A percentile compares a stretch with the other conserved stretches of the same genome.
These are phyloP conservation scores for Psylliodes chrysocephalus DNA, from an alignment of 2,888 invertebrate species.

Conservation along the genomic window DNA sequence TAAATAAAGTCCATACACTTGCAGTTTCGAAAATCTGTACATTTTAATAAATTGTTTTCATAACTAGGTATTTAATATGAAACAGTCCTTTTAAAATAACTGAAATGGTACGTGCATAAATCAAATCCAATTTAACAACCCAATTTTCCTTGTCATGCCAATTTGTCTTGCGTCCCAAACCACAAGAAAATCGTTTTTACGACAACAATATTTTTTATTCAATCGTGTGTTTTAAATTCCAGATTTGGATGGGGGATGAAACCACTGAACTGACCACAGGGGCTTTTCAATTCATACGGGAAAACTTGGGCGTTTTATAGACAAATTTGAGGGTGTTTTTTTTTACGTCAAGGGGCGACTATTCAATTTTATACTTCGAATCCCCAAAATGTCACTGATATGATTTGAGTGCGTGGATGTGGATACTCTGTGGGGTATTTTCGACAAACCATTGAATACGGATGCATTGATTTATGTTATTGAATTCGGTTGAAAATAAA, in stretches of 20 bases:
- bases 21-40: too few species aligned
- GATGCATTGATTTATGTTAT: constrained; percentile 33
- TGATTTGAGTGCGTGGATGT: constrained; percentile 38
- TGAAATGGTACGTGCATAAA: too few species aligned
- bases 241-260: constrained; percentile 44
- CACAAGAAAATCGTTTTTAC: constrained; percentile 27
- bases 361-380: constrained; percentile 41
- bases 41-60: too few species aligned
- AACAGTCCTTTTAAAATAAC: too few species aligned
- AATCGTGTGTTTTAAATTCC: constrained; percentile 49
- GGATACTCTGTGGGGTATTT: constrained; percentile 27
- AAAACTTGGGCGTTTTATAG: constrained; percentile 46
- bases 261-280: constrained; percentile 43
- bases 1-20: too few species aligned
- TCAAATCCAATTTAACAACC: constrained; percentile 6
- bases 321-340: constrained; percentile 46
- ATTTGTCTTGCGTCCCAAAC: constrained; percentile 9
- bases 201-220: constrained; percentile 42
- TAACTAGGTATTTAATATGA: too few species aligned
- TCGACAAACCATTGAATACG: constrained; percentile 41
- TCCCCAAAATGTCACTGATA: constrained; percentile 40
- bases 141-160: constrained; percentile 14
- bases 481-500: too few species aligned
- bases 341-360: constrained; percentile 39
- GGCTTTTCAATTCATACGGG: constrained; percentile 42